Base-by-base conservation (phyloP, 1,140 invertebrate genomes). In the Aphelinus certus region DNA sequence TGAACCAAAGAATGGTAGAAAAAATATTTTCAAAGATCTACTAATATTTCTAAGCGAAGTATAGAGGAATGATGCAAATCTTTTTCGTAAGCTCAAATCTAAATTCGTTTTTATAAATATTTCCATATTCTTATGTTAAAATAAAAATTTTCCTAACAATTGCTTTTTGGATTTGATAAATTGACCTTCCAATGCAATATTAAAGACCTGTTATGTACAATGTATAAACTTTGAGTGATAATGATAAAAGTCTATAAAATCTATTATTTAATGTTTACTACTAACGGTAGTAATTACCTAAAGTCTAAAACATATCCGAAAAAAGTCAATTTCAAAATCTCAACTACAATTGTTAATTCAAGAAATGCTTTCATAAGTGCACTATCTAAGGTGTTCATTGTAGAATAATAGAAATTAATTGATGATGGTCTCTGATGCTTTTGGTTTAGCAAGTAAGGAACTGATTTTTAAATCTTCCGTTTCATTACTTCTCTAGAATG, bases 21-120 rank as follows among this genome's bases (percentile, higher is more conserved):
- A 66, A 73, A 65, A 63, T 73, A 73, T 65, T 65, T 73, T 3
- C 60, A 58, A 10, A 57, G 7, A 71, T 71, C 53, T 63, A 60
- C 60, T 3, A 68, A 57, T n/a, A 42, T 43, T 26, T 56, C 48
- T 42, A 3, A 55, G 26, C 45, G 7, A 9, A 66, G 46, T 47
- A 4, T 10, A 66, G 10, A 9, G 46, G 42, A 66, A 65, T 65
- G 9, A n/a, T 57, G 26, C 56, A 57, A 57, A 57, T 3, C 48
- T 63, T 63, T 47, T 43, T 63, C 45, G 6, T 63, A 63, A 63
- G 61, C 61, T 63, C 61, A 63, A 63, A 7, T 47, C 46, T 2
- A 43, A 43, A 60, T 63, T 63, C 61, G 46, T 48, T 46, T 63
- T 60, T 48, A 45, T n/a, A 48, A 26, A 26, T 26, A 26, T 26